Evolutionary conservation across 1,140 invertebrate species (phyloP).

Genomic region (Atta cephalotes): DNA sequence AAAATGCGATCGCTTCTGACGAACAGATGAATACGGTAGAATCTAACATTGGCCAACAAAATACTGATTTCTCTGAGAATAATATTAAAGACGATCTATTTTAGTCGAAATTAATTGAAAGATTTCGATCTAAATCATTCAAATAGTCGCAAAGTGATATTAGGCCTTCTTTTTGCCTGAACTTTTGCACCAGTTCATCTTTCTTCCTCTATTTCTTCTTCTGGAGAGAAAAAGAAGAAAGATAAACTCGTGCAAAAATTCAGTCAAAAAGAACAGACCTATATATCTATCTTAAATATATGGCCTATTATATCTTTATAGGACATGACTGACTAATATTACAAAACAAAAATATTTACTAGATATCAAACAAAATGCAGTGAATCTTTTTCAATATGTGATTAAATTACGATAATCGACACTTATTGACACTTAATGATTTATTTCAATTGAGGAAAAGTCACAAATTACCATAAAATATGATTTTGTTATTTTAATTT

Average conservation of each 20-base stretch:
- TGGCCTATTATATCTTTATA: slow-evolving; percentile 23
- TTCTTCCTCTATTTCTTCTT: no score
- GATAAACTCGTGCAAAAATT: no score
- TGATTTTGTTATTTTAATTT: background rate
- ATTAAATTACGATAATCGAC: background rate
- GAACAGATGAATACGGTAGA: slow-evolving; percentile 3
- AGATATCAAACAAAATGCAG: background rate
- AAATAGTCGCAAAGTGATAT: background rate
- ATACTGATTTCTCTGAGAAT: slow-evolving; percentile 23
- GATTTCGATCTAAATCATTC: background rate
- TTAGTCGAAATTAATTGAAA: background rate
- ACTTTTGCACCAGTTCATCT: no score
- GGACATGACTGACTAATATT: slow-evolving; percentile 32
- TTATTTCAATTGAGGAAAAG: background rate
- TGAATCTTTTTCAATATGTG: background rate
- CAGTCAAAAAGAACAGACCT: no score
- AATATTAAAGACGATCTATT: slow-evolving; percentile 38
- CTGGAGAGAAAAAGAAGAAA: no score
- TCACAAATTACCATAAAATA: background rate
- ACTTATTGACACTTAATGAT: background rate
- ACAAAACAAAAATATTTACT: slow-evolving; percentile 16
- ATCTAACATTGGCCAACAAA: background rate
- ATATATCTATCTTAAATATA: slow-evolving; percentile 17
- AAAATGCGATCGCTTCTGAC: background rate
- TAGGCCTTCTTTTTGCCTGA: background rate